A percentile compares a stretch with the other conserved stretches of the same genome.
These are phyloP conservation scores for Loripinus fragilis DNA, from an alignment of 2,888 invertebrate genomes.

Conservation along the genomic window DNA sequence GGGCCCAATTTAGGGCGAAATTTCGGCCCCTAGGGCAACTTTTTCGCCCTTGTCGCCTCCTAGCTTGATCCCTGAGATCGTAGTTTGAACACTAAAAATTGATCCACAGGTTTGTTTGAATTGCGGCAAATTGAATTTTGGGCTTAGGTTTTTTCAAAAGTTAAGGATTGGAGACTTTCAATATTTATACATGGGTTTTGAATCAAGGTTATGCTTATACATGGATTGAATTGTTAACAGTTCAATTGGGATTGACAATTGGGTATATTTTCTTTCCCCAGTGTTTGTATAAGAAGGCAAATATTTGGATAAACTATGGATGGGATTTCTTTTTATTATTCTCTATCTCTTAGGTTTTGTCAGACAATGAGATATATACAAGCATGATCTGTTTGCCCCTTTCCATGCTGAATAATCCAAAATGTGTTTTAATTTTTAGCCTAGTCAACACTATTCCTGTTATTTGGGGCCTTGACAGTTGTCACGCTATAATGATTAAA, in stretches of 20 bases:
- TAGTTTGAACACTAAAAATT: no score
- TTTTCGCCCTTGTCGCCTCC: no score
- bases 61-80: no score
- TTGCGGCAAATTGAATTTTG: neutral
- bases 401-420: no score
- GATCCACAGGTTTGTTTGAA: neutral
- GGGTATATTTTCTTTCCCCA: neutral
- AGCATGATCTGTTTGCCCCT: constrained; percentile 1
- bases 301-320: constrained; percentile 18
- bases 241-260: constrained; percentile 4
- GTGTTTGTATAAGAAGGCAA: neutral
- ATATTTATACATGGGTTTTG: neutral
- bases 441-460: no score
- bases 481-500: no score
- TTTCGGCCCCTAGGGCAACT: no score
- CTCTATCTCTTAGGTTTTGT: neutral
- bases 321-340: neutral
- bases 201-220: neutral
- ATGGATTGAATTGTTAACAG: constrained; percentile 1
- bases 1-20: no score
- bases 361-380: constrained; percentile 1
- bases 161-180: neutral
- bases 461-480: no score
- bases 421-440: no score
- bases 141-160: constrained; percentile 10